Conservation (phyloP, 2,888 invertebrate genomes). For the Noctua janthina region DNA sequence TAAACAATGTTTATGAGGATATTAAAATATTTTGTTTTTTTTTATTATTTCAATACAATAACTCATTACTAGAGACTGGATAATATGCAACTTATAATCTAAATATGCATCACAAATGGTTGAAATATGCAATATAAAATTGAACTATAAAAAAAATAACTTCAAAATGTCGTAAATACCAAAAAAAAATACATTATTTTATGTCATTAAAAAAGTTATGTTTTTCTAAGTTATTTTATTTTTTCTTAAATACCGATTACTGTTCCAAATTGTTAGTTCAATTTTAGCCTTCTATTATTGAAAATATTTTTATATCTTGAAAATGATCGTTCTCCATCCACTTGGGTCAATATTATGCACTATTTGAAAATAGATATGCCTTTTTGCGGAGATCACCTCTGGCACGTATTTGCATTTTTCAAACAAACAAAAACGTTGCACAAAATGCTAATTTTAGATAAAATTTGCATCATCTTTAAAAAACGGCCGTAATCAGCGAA, state of each 20-base stretch:
- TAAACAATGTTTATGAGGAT: constrained; percentile 41
- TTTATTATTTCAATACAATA: constrained; percentile 6
- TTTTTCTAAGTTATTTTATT: too few species aligned
- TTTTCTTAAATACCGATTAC: too few species aligned
- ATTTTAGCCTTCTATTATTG: too few species aligned
- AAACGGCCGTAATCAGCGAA: not conserved
- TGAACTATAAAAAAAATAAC: not conserved
- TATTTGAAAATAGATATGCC: not conserved
- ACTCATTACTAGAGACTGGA: not conserved
- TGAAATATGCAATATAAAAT: not conserved
- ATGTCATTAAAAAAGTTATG: too few species aligned
- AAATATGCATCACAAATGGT: not conserved
- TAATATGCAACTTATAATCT: not conserved
- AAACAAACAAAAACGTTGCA: not conserved
- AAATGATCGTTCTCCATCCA: not conserved
- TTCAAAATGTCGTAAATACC: too few species aligned
- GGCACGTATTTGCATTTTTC: not conserved
- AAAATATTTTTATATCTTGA: not conserved
- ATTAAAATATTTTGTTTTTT: constrained; percentile 15
- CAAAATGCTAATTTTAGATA: not conserved
- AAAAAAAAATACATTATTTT: too few species aligned
- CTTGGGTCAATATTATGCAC: not conserved
- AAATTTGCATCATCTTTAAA: not conserved
- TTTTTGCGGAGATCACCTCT: not conserved
- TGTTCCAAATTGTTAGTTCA: too few species aligned